Percentiles rank a stretch among this genome's conserved stretches.
phyloP scores from a whole-genome alignment of 2,113 vertebrate species.

The Trematomus loennbergii region DNA sequence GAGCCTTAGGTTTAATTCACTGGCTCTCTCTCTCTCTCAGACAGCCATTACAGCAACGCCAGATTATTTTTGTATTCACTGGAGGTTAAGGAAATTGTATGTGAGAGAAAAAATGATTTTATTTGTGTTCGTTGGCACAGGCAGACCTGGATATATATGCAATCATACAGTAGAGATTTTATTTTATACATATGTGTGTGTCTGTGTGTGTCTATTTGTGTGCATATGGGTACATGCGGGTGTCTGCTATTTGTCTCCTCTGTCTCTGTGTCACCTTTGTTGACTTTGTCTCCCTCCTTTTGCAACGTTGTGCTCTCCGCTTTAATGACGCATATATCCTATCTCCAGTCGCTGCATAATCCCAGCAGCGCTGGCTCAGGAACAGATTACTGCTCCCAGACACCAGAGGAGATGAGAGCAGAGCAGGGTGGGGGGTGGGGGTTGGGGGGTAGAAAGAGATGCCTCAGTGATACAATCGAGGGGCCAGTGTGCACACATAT shows the following conservation, averaged over 20 bases:
- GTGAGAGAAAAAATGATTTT: slow-evolving; percentile 42
- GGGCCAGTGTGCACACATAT: slow-evolving; percentile 35
- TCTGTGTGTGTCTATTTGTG: not conserved
- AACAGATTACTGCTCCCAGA: slow-evolving; percentile 83
- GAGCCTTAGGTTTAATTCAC: slow-evolving; percentile 43
- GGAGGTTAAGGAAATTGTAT: slow-evolving; percentile 53
- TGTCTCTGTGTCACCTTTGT: slow-evolving; percentile 77
- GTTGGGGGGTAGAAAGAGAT: slow-evolving; percentile 59
- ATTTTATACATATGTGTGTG: slow-evolving; percentile 36
- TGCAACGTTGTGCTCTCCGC: slow-evolving; percentile 67
- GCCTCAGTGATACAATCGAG: slow-evolving; percentile 59
- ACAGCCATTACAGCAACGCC: slow-evolving; percentile 47
- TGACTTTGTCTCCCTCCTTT: slow-evolving; percentile 78
- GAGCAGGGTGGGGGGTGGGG: slow-evolving; percentile 62
- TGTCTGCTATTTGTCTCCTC: slow-evolving; percentile 53
- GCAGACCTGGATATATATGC: slow-evolving; percentile 23
- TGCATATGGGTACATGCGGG: slow-evolving; percentile 26
- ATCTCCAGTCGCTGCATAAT: slow-evolving; percentile 84
- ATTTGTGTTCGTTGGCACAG: slow-evolving; percentile 14
- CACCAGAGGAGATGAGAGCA: slow-evolving; percentile 75
- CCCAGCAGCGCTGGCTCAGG: slow-evolving; percentile 83
- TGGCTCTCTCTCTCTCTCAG: slow-evolving; percentile 31
- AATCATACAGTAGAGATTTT: slow-evolving; percentile 24
- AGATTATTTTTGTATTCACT: slow-evolving; percentile 57
- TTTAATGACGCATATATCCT: slow-evolving; percentile 84